Conservation (phyloP, 2,888 invertebrate species). For the Empis stercorea region DNA sequence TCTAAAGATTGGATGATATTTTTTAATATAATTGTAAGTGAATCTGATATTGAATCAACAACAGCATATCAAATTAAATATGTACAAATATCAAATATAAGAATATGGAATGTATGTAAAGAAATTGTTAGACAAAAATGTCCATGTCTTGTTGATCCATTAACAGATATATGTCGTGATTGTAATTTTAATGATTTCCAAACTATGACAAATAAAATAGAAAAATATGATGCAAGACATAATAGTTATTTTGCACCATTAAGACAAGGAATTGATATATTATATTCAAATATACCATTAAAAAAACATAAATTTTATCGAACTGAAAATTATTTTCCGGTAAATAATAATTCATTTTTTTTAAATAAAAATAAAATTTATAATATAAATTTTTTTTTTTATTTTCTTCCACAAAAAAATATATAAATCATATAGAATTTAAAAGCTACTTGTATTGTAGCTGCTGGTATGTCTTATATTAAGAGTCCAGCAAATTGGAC, state of each 20-base stretch:
- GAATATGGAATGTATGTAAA: neutral
- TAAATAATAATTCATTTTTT: conserved; percentile 1
- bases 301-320: conserved; percentile 8
- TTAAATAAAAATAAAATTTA: neutral
- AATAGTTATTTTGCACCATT: neutral
- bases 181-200: neutral
- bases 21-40: neutral
- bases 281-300: neutral
- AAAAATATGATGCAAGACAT: neutral
- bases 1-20: neutral
- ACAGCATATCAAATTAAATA: neutral
- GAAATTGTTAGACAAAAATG: neutral
- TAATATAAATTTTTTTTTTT: neutral
- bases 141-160: neutral
- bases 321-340: conserved; percentile 9
- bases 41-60: neutral
- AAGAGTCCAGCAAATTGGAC: conserved; percentile 11
- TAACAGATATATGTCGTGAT: neutral
- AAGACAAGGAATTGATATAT: neutral
- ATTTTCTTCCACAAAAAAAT: too few relatives aligned
- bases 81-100: neutral
- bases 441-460: conserved; percentile 13
- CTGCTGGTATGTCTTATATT: conserved; percentile 11
- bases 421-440: too few relatives aligned
- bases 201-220: neutral